Evolutionary conservation across 2,888 invertebrate species (phyloP).

Genomic region (Monopis laevigella): DNA sequence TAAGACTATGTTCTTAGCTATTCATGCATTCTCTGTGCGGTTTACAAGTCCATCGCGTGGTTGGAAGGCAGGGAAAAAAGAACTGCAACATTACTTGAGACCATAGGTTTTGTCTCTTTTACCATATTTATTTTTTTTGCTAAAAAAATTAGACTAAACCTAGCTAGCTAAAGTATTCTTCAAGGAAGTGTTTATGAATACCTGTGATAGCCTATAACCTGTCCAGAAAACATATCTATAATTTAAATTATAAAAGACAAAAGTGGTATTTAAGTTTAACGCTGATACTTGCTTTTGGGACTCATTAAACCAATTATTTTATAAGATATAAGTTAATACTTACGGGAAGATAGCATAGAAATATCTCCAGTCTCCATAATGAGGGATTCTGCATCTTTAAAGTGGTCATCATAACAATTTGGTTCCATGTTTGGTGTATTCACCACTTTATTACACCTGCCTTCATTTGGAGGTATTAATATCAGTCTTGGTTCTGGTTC

Average conservation of each 20-base stretch:
- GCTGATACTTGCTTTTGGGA: background rate
- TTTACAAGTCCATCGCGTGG: too few species aligned
- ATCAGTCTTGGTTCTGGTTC: background rate
- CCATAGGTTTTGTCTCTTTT: too few species aligned
- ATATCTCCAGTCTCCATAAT: conserved; percentile 72
- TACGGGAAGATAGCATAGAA: conserved; percentile 49
- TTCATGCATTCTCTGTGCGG: too few species aligned
- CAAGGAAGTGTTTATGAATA: too few species aligned
- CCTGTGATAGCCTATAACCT: too few species aligned
- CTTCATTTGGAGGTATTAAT: conserved; percentile 20
- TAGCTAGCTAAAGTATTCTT: too few species aligned
- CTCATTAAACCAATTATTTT: background rate
- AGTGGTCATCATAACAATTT: conserved; percentile 70
- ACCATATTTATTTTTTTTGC: too few species aligned
- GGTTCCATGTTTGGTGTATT: conserved; percentile 22
- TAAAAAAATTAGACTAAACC: too few species aligned
- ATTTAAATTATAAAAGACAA: background rate
- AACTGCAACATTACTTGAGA: too few species aligned
- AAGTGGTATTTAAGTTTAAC: background rate
- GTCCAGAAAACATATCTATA: too few species aligned
- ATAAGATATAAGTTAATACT: conserved; percentile 26
- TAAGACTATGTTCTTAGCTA: too few species aligned
- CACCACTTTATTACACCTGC: conserved; percentile 33
- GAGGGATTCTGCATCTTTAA: conserved; percentile 83
- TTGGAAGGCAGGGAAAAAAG: too few species aligned